Base-by-base conservation (phyloP, 2,797 vertebrate genomes). In the Hapalemur alaotrensis region DNA sequence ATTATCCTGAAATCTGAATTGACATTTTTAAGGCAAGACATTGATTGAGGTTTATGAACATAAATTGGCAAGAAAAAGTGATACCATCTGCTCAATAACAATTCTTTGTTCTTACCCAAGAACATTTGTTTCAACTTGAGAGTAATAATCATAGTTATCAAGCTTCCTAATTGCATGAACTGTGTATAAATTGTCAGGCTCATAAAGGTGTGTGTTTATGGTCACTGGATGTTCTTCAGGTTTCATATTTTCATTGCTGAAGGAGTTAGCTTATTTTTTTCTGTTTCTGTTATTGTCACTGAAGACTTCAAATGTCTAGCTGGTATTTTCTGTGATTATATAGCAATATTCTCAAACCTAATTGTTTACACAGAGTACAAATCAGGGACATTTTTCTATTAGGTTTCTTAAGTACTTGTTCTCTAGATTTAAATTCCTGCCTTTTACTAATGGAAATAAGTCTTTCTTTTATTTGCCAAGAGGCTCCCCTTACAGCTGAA, bases 111-210 rank as follows among this genome's bases (percentile, higher is more conserved):
- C 3, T 93, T 78, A 81, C 59, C 72, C 61, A 96, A 90, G 38
- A 91, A 41, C n/a, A 95, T 91, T 94, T 96, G 48, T 96, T 87
- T 97, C 94, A 97, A 63, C 18, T 87, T 96, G 63, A 93, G 89
- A 95, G 38, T 78, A 93, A 54, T 93, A 95, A 91, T 76, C 85
- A 4, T 86, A 91, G 96, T 93, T 97, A 52, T 84, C 72, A 89
- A 92, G 43, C 46, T 86, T 96, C 73, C 54, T 73, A 84, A 93
- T 48, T 96, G 82, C 54, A 72, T 95, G 93, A 97, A 91, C 22
- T 82, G 32, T 92, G n/a, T 63, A 73, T 63, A 91, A 83, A 91
- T 38, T 91, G 43, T 97, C 69, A 97, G 80, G 35, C 57, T 94
- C 70, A 48, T 93, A 72, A 90, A 95, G 50, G 54, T 92, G 14